Conservation (phyloP, 2,888 invertebrate species). For the Anaspis maculata region DNA sequence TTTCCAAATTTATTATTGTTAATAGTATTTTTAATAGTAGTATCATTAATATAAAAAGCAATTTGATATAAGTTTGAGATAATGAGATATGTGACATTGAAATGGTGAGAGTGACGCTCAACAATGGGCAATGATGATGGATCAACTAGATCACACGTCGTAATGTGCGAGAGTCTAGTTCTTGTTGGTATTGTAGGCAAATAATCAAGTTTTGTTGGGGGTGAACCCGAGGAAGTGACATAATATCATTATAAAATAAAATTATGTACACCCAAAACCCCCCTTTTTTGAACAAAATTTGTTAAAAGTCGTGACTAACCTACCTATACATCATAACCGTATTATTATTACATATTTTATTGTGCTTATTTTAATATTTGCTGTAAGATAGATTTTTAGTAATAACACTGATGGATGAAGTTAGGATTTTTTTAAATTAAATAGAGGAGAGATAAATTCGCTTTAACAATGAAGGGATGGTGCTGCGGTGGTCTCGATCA, state of each 20-base stretch:
- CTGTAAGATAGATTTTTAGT: slow-evolving; percentile 27
- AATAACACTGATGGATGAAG: slow-evolving; percentile 33
- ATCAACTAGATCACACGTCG: too few species aligned
- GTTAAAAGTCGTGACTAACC: slow-evolving; percentile 21
- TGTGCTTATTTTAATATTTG: slow-evolving; percentile 38
- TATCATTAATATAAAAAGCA: slow-evolving; percentile 33
- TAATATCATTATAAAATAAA: too few species aligned
- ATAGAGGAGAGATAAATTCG: slow-evolving; percentile 24
- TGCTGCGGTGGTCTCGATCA: too few species aligned
- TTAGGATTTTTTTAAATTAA: too few species aligned
- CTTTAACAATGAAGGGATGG: slow-evolving; percentile 21
- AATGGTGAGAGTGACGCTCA: too few species aligned
- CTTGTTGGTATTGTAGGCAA: too few species aligned
- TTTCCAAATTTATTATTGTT: slow-evolving; percentile 17
- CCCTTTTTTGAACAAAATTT: slow-evolving; percentile 11
- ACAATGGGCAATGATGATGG: too few species aligned
- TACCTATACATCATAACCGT: slow-evolving; percentile 31
- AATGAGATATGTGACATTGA: slow-evolving; percentile 35
- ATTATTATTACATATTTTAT: slow-evolving; percentile 32
- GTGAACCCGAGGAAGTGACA: too few species aligned
- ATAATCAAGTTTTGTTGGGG: too few species aligned
- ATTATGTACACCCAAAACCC: slow-evolving; percentile 23
- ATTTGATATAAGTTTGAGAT: slow-evolving; percentile 26
- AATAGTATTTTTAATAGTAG: slow-evolving; percentile 12
- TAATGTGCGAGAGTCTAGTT: too few species aligned